Evolutionary conservation across 2,113 vertebrate genomes (phyloP).

Genomic region (Saguinus imperator): DNA sequence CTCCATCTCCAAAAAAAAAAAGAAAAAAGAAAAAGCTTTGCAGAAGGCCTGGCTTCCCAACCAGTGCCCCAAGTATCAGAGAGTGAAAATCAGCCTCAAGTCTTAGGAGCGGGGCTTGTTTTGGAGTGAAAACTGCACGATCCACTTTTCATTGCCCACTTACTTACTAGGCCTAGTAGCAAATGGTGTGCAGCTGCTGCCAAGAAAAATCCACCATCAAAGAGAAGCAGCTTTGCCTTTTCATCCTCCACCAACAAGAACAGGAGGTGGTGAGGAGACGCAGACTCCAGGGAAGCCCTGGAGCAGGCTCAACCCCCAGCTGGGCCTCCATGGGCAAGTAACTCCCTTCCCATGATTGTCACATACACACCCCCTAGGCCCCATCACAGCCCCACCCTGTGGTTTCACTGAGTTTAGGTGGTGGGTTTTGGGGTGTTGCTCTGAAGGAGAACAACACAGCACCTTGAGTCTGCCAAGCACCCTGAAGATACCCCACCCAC

Average conservation of each 20-base stretch:
- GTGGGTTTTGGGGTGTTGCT: background rate
- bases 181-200: background rate
- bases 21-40: background rate
- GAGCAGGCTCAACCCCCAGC: background rate
- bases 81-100: background rate
- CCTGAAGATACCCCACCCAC: fast-evolving
- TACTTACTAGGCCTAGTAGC: fast-evolving
- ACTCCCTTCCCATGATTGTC: no score
- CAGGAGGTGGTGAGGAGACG: background rate
- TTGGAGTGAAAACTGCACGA: background rate
- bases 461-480: fast-evolving
- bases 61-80: background rate
- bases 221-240: background rate
- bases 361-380: no score
- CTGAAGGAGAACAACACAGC: background rate
- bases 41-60: background rate
- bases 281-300: background rate
- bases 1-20: no score
- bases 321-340: background rate
- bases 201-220: background rate
- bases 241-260: background rate
- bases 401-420: background rate
- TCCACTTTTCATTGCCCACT: background rate
- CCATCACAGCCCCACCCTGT: background rate
- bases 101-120: background rate